A percentile compares a stretch with the other conserved stretches of the same genome.
Evolutionary conservation across 2,113 vertebrate species (phyloP).

Genomic region (Hylia prasina): DNA sequence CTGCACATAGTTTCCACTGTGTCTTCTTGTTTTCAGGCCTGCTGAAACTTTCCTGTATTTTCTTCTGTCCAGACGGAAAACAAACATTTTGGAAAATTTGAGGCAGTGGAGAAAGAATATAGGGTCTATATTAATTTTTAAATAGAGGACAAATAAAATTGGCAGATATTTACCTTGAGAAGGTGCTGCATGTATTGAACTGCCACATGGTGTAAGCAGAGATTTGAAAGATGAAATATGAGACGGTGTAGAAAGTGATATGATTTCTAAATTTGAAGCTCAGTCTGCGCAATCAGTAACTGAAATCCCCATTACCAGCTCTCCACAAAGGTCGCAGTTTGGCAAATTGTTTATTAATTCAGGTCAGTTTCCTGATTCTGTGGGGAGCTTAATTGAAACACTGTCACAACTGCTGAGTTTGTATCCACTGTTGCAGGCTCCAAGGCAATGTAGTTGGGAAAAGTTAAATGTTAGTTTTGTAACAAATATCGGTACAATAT

Average conservation of each 20-base stretch:
- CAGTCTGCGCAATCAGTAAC: neutral
- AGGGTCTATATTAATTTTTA: neutral
- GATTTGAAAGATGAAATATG: neutral
- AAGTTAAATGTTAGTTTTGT: neutral
- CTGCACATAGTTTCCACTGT: neutral
- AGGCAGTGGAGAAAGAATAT: neutral
- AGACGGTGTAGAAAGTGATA: neutral
- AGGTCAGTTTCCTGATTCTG: neutral
- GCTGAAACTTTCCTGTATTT: neutral
- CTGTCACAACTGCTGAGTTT: neutral
- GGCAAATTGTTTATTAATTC: neutral
- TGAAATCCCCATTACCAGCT: neutral
- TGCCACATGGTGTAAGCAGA: neutral
- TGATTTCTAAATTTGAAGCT: conserved; percentile 9
- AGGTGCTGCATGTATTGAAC: neutral
- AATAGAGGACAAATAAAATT: neutral
- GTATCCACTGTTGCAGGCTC: fast-evolving
- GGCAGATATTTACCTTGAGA: neutral
- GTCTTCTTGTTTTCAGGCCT: neutral
- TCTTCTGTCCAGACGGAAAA: neutral
- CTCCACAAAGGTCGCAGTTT: neutral
- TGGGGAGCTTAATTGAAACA: neutral
- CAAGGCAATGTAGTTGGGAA: neutral
- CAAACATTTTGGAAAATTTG: neutral
- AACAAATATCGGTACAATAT: neutral